Percentiles rank a stretch among this genome's conserved stretches.
These are phyloP conservation scores for Urosaurus nigricauda DNA, from an alignment of 2,797 vertebrate species.

Conservation along the genomic window DNA sequence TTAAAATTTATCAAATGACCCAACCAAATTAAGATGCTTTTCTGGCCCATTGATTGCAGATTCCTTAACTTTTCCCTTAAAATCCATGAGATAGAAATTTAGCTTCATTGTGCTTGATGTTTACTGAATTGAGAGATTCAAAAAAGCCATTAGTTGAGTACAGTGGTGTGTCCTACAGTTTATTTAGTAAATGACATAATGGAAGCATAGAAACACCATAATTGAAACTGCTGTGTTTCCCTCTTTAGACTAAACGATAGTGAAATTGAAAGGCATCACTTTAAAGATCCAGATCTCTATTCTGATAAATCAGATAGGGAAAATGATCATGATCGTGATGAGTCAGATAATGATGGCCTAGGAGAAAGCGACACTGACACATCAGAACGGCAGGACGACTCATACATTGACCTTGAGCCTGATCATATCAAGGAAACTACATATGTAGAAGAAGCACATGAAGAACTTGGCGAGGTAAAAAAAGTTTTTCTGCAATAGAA, in stretches of 20 bases:
- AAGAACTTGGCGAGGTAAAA: constrained; percentile 95
- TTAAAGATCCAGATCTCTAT: constrained; percentile 96
- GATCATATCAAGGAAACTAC: constrained; percentile 90
- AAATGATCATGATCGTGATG: constrained; percentile 94
- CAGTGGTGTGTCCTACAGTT: not conserved
- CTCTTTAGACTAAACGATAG: constrained; percentile 90
- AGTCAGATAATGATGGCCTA: constrained; percentile 93
- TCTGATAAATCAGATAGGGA: constrained; percentile 98
- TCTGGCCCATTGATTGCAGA: not conserved
- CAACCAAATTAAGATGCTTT: not conserved
- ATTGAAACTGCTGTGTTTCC: constrained; percentile 22
- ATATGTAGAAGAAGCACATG: constrained; percentile 91
- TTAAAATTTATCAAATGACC: not conserved
- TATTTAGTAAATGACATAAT: constrained; percentile 1
- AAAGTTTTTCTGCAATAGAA: constrained; percentile 30
- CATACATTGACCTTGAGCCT: constrained; percentile 90
- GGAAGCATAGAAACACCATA: not conserved
- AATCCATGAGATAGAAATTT: not conserved
- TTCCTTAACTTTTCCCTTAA: not conserved
- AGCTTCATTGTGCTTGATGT: not conserved
- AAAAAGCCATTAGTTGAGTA: not conserved
- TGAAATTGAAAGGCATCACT: constrained; percentile 88
- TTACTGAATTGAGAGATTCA: not conserved
- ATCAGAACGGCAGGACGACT: constrained; percentile 95
- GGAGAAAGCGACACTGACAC: constrained; percentile 97